These are phyloP conservation scores for Neelides folsomi DNA, from an alignment of 2,888 invertebrate species.

Conservation along the genomic window DNA sequence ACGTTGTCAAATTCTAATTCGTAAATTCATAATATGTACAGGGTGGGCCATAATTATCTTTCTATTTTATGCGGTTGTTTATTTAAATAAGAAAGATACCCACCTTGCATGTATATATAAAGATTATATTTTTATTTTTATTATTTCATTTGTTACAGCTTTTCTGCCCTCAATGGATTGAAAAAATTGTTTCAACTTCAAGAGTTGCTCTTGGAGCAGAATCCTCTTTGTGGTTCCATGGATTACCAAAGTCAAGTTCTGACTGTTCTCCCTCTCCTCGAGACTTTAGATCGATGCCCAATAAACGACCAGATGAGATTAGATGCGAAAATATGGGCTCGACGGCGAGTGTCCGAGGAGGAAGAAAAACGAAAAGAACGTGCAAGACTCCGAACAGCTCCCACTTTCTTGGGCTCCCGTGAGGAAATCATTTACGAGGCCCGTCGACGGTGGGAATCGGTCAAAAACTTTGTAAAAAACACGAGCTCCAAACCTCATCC, in stretches of 20 bases:
- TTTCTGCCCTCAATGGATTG: conserved; percentile 17
- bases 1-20: no score
- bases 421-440: conserved; percentile 31
- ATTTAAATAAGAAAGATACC: no score
- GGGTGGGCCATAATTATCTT: no score
- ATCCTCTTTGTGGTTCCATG: conserved; percentile 18
- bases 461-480: conserved; percentile 28
- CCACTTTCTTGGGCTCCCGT: conserved; percentile 22
- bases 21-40: no score
- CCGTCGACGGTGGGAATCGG: conserved; percentile 28
- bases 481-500: conserved; percentile 3
- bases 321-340: conserved; percentile 23
- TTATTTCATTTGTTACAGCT: conserved; percentile 6
- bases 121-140: no score
- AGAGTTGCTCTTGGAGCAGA: conserved; percentile 29
- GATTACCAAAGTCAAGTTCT: conserved; percentile 25
- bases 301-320: conserved; percentile 21
- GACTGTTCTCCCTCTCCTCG: conserved; percentile 24
- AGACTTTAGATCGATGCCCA: conserved; percentile 16
- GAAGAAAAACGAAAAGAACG: conserved; percentile 17
- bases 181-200: conserved; percentile 23
- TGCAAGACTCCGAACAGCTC: conserved; percentile 7
- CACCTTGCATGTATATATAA: no score
- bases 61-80: no score
- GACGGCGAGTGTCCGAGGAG: conserved; percentile 20